phyloP scores from a whole-genome alignment of 2,888 invertebrate species.

The Mythimna ferrago region DNA sequence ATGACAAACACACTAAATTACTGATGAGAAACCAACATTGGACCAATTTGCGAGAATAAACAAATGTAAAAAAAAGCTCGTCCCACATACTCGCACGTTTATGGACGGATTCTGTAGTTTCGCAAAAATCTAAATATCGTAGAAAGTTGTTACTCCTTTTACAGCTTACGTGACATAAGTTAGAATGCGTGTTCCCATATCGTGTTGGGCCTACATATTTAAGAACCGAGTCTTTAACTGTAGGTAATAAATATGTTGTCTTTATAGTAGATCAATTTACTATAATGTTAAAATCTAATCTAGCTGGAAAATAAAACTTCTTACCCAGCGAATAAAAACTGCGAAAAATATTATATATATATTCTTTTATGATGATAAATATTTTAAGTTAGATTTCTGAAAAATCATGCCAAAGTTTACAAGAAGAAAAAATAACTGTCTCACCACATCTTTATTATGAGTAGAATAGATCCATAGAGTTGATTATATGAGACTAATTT shows the following conservation, averaged over 20 bases:
- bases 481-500: neutral
- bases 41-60: constrained; percentile 11
- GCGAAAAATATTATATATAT: neutral
- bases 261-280: neutral
- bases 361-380: neutral
- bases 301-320: neutral
- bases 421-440: neutral
- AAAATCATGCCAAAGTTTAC: neutral
- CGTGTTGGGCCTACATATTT: constrained; percentile 33
- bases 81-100: constrained; percentile 28
- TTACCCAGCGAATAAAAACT: neutral
- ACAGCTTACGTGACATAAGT: constrained; percentile 58
- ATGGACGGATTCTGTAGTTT: constrained; percentile 45
- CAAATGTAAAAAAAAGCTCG: constrained; percentile 8
- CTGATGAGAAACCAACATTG: constrained; percentile 7
- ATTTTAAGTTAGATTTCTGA: neutral
- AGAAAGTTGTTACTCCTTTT: constrained; percentile 66
- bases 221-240: constrained; percentile 25
- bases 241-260: neutral
- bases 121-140: constrained; percentile 59
- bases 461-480: neutral
- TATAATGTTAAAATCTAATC: neutral
- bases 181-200: constrained; percentile 40
- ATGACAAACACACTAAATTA: constrained; percentile 29
- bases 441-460: neutral